phyloP scores from a whole-genome alignment of 2,888 invertebrate species.

The Noctua janthe region DNA sequence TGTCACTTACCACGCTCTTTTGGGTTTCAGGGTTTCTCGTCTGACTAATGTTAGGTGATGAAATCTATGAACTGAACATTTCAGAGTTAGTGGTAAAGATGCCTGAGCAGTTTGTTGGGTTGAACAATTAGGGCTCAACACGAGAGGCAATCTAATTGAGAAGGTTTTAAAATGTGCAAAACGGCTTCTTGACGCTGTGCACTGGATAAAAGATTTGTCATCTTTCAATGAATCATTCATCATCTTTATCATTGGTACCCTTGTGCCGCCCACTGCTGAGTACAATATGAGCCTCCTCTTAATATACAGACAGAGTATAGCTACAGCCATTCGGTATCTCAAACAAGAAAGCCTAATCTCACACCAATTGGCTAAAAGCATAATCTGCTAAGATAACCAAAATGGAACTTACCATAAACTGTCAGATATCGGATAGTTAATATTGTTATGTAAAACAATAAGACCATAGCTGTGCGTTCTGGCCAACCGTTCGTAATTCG shows the following conservation, averaged over 20 bases:
- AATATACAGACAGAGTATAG: not conserved
- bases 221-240: not conserved
- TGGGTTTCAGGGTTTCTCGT: constrained; percentile 30
- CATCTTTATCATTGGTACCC: not conserved
- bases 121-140: too few relatives aligned
- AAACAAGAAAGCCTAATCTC: constrained; percentile 25
- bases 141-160: not conserved
- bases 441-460: constrained; percentile 68
- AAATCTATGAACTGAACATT: constrained; percentile 25
- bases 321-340: not conserved
- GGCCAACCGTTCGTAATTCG: constrained; percentile 57
- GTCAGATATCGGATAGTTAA: constrained; percentile 48
- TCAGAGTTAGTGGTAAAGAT: not conserved
- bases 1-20: not conserved
- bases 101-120: not conserved
- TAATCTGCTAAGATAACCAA: constrained; percentile 46
- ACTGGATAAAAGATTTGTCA: not conserved
- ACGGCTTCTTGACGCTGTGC: not conserved
- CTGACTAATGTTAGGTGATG: constrained; percentile 27
- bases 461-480: constrained; percentile 57
- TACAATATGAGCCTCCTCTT: not conserved
- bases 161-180: not conserved
- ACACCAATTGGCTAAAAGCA: constrained; percentile 30
- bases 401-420: constrained; percentile 43
- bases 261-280: not conserved